Base-by-base conservation (phyloP, 2,113 vertebrate species). In the Brachypteracias leptosomus region DNA sequence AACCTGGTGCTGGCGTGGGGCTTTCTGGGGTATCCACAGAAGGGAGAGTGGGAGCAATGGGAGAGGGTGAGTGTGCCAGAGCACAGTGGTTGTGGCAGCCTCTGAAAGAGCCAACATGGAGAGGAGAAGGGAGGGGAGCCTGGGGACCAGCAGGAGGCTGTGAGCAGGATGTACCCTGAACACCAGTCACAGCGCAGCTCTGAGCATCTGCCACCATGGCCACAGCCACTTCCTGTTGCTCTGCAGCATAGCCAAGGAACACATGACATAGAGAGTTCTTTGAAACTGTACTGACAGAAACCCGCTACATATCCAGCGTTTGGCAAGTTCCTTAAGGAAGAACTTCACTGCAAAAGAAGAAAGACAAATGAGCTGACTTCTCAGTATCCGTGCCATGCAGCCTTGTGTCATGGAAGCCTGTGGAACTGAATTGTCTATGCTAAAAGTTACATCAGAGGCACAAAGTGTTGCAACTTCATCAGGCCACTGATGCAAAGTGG, bases 1-100 rank as follows among this genome's bases (percentile, higher is more conserved):
- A 46, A 78, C 10, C 31, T 49, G 46, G n/a, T 54, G 25, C 2
- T 25, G 51, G 42, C 28, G n/a, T 0, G 11, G 36, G 35, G 21
- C 31, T 24, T 78, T 58, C 28, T 44, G 4, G 0, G 0, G 1
- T 17, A 9, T 22, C 16, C 26, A 12, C 26, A 54, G 61, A 31
- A 52, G 25, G 25, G 47, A 59, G 11, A 17, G 33, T 7, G 25
- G 22, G 36, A 92, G 73, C n/a, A 54, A 55, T 68, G 18, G 74
- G 46, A 70, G 36, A 47, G 22, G 44, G 52, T 0, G 4, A 88
- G 65, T 8, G 63, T 65, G 35, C 31, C 46, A 42, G 26, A 65
- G 13, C 22, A 9, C 18, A 29, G 40, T 6, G 51, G 40, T 8
- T 51, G 49, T n/a, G 42, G 38, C 74, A 81, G 70, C 47, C 46